phyloP scores from a whole-genome alignment of 1,140 invertebrate species.

The Sitodiplosis mosellana region DNA sequence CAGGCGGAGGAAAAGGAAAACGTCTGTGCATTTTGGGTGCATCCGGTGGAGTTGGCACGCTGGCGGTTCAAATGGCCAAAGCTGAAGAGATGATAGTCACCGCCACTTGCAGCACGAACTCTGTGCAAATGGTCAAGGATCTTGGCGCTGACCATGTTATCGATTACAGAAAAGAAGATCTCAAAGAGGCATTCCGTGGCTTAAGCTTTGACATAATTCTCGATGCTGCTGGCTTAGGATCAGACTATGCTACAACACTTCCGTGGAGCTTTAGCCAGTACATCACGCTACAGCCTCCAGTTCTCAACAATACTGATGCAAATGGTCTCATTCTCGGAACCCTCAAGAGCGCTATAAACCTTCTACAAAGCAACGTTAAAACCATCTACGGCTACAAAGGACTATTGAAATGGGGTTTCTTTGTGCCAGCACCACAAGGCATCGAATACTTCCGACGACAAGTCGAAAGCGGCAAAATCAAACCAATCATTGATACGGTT shows the following conservation, averaged over 20 bases:
- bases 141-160: conserved; percentile 59
- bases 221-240: conserved; percentile 60
- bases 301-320: conserved; percentile 63
- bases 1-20: conserved; percentile 29
- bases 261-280: conserved; percentile 54
- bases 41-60: conserved; percentile 75
- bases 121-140: conserved; percentile 38
- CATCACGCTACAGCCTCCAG: conserved; percentile 65
- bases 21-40: conserved; percentile 73
- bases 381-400: conserved; percentile 29
- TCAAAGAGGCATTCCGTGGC: conserved; percentile 25
- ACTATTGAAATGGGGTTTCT: conserved; percentile 62
- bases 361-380: conserved; percentile 35
- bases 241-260: conserved; percentile 33
- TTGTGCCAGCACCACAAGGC: conserved; percentile 43
- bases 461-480: conserved; percentile 37
- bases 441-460: conserved; percentile 38
- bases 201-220: conserved; percentile 61
- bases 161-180: conserved; percentile 52
- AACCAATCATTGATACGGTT: conserved; percentile 47
- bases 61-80: conserved; percentile 67
- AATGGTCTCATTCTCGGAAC: conserved; percentile 48
- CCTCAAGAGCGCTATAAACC: conserved; percentile 33
- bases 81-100: conserved; percentile 50
- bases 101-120: conserved; percentile 57